Evolutionary conservation across 2,113 vertebrate species (phyloP).

Genomic region (Carlito syrichta): DNA sequence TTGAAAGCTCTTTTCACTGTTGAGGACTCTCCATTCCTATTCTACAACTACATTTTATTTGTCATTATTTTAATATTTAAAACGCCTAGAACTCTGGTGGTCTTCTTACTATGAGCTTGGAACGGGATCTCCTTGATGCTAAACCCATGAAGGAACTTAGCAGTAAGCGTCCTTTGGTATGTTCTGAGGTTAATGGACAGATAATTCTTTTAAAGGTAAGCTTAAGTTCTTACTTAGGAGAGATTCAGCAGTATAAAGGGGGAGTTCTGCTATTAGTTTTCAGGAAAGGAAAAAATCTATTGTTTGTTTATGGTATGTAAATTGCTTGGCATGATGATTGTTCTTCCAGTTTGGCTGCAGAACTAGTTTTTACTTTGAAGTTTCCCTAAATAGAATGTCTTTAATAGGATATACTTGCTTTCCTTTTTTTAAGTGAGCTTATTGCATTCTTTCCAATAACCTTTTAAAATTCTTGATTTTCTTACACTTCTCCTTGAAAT

Average conservation of each 20-base stretch:
- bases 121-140: slow-evolving; percentile 86
- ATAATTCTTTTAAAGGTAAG: slow-evolving; percentile 87
- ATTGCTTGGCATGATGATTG: background rate
- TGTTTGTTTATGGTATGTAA: background rate
- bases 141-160: slow-evolving; percentile 87
- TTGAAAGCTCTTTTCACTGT: slow-evolving; percentile 15
- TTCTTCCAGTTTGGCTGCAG: background rate
- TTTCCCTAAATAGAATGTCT: slow-evolving; percentile 12
- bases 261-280: background rate
- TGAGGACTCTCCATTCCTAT: background rate
- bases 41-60: background rate
- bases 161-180: slow-evolving; percentile 82
- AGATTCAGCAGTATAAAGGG: background rate
- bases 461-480: slow-evolving; percentile 35
- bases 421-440: slow-evolving; percentile 10
- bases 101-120: slow-evolving; percentile 84
- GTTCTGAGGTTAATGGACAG: slow-evolving; percentile 82
- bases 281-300: background rate
- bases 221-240: background rate
- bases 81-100: slow-evolving; percentile 86
- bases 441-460: background rate
- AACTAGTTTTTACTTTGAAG: slow-evolving; percentile 25
- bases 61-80: slow-evolving; percentile 35
- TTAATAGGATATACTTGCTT: background rate
- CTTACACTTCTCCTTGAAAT: slow-evolving; percentile 23